These are phyloP conservation scores for Ennomos quercinarius DNA, from an alignment of 2,888 invertebrate species.

Conservation along the genomic window DNA sequence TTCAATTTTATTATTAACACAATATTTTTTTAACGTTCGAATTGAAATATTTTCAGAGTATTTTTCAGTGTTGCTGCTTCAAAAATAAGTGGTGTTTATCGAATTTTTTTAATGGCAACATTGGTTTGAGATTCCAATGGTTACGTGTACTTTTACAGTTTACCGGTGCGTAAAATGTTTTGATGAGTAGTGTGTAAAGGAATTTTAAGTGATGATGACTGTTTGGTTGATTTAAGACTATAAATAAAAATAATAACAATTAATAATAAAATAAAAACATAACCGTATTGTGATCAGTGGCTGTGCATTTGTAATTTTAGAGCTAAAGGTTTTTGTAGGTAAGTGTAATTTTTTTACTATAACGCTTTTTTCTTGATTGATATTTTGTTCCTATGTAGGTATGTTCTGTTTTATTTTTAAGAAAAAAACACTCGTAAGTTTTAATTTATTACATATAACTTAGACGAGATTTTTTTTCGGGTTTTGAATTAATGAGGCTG, in stretches of 20 bases:
- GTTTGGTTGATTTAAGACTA: not conserved
- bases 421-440: too few species aligned
- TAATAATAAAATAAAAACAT: not conserved
- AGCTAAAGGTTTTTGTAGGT: too few species aligned
- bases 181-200: conserved; percentile 29
- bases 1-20: conserved; percentile 54
- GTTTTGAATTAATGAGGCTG: too few species aligned
- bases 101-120: conserved; percentile 58
- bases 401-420: too few species aligned
- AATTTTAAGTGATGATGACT: conserved; percentile 30
- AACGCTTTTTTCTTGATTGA: too few species aligned
- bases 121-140: conserved; percentile 36
- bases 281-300: not conserved
- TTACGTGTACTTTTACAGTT: conserved; percentile 60
- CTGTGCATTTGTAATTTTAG: not conserved
- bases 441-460: too few species aligned
- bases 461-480: too few species aligned
- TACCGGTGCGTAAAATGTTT: conserved; percentile 49
- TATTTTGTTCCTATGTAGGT: too few species aligned
- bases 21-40: conserved; percentile 32
- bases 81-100: conserved; percentile 36
- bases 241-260: not conserved
- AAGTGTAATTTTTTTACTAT: too few species aligned
- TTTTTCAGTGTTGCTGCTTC: conserved; percentile 41
- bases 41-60: conserved; percentile 36